These are phyloP conservation scores for Oophaga pumilio DNA, from an alignment of 2,113 vertebrate species.

Conservation along the genomic window DNA sequence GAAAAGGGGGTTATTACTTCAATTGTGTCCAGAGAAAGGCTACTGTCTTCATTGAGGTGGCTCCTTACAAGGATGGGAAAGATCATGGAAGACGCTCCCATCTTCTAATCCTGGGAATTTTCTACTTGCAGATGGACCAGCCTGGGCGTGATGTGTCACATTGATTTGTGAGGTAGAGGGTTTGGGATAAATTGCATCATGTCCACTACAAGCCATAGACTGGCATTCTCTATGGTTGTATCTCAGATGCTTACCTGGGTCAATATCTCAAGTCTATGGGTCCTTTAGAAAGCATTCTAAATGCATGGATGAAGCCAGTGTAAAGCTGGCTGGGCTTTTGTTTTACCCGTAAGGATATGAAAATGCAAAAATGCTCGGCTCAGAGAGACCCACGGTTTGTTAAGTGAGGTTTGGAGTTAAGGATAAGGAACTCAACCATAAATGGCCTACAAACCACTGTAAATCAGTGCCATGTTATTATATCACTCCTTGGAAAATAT, in stretches of 20 bases:
- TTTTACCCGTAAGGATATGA: neutral
- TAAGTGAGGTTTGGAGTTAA: neutral
- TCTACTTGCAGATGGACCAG: slow-evolving; percentile 19
- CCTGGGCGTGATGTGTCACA: slow-evolving; percentile 20
- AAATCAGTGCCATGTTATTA: neutral
- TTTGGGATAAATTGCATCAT: neutral
- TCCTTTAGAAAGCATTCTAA: neutral
- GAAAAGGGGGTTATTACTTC: slow-evolving; percentile 47
- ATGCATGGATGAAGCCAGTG: slow-evolving; percentile 19
- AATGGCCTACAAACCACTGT: neutral
- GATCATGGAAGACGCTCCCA: slow-evolving; percentile 27
- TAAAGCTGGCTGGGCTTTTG: slow-evolving; percentile 13
- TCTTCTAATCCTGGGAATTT: slow-evolving; percentile 42
- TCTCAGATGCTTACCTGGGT: neutral
- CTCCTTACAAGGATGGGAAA: slow-evolving; percentile 48
- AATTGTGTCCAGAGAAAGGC: slow-evolving; percentile 44
- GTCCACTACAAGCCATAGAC: slow-evolving; percentile 29
- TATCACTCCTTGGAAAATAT: neutral
- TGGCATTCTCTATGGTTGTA: slow-evolving; percentile 22
- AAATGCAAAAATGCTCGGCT: neutral
- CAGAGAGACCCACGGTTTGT: slow-evolving; percentile 7
- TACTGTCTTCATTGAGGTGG: slow-evolving; percentile 28
- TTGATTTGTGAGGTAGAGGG: slow-evolving; percentile 26
- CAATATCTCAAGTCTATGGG: slow-evolving; percentile 9
- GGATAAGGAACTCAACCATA: neutral